Evolutionary conservation across 2,888 invertebrate genomes (phyloP).

Genomic region (Agapostemon virescens): DNA sequence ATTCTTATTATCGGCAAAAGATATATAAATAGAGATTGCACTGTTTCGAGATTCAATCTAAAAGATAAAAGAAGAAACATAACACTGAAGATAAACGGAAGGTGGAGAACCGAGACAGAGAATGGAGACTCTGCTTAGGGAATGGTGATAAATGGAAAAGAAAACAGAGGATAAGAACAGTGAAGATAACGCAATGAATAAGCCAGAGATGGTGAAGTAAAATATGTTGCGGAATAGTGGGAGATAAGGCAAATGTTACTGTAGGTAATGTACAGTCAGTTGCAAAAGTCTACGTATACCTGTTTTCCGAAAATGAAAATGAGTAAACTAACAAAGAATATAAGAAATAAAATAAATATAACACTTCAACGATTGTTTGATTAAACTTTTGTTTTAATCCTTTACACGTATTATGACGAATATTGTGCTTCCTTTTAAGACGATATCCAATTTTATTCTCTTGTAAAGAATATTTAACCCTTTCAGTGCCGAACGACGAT

Average conservation of each 20-base stretch:
- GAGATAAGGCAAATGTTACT: not conserved
- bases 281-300: not conserved
- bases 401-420: too few relatives aligned
- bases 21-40: not conserved
- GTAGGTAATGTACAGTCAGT: not conserved
- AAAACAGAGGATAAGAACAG: not conserved
- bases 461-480: too few relatives aligned
- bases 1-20: not conserved
- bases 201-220: not conserved
- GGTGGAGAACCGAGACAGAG: not conserved
- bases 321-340: not conserved
- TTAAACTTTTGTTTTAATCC: not conserved
- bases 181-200: not conserved
- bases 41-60: not conserved
- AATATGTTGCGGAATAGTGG: conserved; percentile 7
- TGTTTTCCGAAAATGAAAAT: not conserved
- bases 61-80: not conserved
- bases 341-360: not conserved
- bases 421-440: too few relatives aligned
- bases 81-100: not conserved
- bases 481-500: too few relatives aligned
- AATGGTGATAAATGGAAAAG: not conserved
- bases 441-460: too few relatives aligned
- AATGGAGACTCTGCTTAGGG: not conserved
- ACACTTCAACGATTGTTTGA: not conserved